A percentile compares a stretch with the other conserved stretches of the same genome.
phyloP scores from a whole-genome alignment of 2,113 vertebrate species.

The Leuciscus idus region DNA sequence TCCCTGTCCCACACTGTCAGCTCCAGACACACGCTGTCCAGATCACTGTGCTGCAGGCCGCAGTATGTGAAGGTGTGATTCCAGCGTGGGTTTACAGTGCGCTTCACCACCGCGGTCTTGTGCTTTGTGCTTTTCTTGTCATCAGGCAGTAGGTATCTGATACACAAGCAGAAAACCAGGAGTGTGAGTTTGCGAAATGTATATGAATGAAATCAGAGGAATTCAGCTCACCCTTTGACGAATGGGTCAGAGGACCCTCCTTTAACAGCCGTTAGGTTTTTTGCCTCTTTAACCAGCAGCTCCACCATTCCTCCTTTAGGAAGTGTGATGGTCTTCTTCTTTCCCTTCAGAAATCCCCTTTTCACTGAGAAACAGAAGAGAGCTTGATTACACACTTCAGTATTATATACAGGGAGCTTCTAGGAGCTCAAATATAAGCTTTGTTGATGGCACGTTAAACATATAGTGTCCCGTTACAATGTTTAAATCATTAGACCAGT shows the following conservation, averaged over 20 bases:
- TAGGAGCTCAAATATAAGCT: neutral
- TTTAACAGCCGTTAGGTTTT: constrained; percentile 94
- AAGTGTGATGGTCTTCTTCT: constrained; percentile 81
- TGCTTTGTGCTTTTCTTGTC: constrained; percentile 94
- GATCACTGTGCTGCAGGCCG: constrained; percentile 84
- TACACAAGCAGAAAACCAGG: constrained; percentile 7
- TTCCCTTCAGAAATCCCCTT: constrained; percentile 85
- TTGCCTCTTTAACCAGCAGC: constrained; percentile 94
- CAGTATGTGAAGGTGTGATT: constrained; percentile 94
- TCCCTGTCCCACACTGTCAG: constrained; percentile 98
- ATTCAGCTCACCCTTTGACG: constrained; percentile 88
- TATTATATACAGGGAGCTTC: neutral
- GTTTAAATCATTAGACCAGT: too few relatives aligned
- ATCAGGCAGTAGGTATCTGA: constrained; percentile 93
- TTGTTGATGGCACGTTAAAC: too few relatives aligned
- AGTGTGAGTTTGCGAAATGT: neutral
- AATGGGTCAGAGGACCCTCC: constrained; percentile 94
- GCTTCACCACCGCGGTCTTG: constrained; percentile 91
- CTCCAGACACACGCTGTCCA: constrained; percentile 90
- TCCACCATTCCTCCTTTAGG: constrained; percentile 91
- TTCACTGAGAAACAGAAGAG: constrained; percentile 76
- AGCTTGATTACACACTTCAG: neutral
- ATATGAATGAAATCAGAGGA: neutral
- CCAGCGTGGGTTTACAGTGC: constrained; percentile 92
- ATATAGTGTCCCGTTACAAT: too few relatives aligned